Evolutionary conservation across 2,888 invertebrate genomes (phyloP).

Genomic region (Caenorhabditis sp.): DNA sequence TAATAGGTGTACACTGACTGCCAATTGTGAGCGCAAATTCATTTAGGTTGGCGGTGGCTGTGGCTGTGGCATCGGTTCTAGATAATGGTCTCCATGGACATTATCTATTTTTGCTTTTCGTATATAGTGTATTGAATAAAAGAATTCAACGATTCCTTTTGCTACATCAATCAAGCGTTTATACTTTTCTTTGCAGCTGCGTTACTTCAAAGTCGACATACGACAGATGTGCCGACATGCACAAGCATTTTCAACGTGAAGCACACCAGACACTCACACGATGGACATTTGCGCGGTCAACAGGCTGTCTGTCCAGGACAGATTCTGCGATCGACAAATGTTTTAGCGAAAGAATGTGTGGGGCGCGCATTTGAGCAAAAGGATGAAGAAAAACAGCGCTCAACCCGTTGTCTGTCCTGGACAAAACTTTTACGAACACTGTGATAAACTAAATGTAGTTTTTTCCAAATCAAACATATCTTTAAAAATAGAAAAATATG

Average conservation of each 20-base stretch:
- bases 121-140: no score
- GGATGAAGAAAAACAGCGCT: neutral
- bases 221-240: neutral
- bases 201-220: neutral
- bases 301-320: constrained; percentile 40
- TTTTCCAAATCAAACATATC: no score
- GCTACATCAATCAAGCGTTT: no score
- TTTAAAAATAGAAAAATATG: no score
- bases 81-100: no score
- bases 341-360: constrained; percentile 1
- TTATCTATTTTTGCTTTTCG: no score
- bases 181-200: no score
- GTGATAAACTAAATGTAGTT: neutral
- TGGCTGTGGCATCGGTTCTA: no score
- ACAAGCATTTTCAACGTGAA: constrained; percentile 9
- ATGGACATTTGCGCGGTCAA: constrained; percentile 25
- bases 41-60: no score
- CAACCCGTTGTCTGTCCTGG: neutral
- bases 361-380: neutral
- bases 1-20: no score
- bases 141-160: no score
- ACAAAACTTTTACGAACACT: neutral
- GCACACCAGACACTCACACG: constrained; percentile 13
- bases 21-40: no score
- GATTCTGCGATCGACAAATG: constrained; percentile 8